Conservation (phyloP, 2,797 vertebrate genomes). For the Acropternis orthonyx region DNA sequence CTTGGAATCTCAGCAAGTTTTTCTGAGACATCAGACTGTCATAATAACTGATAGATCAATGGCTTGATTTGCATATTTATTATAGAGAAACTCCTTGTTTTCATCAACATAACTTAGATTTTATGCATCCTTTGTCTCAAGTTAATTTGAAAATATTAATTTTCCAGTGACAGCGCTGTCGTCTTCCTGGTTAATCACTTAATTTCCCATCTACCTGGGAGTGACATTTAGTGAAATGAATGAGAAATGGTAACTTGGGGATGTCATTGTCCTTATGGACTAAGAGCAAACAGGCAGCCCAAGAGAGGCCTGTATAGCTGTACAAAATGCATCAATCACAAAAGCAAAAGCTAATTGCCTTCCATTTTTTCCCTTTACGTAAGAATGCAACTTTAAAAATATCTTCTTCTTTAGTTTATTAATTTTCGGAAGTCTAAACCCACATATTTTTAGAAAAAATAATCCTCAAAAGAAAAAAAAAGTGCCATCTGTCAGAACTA, state of each 20-base stretch:
- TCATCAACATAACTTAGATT: conserved; percentile 43
- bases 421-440: not conserved
- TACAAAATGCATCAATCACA: not conserved
- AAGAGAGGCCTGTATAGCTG: not conserved
- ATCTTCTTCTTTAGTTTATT: not conserved
- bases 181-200: conserved; percentile 53
- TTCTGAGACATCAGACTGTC: conserved; percentile 5
- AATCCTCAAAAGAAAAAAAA: not conserved
- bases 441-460: not conserved
- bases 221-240: conserved; percentile 34
- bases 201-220: conserved; percentile 42
- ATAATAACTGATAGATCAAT: conserved; percentile 51
- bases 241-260: conserved; percentile 10
- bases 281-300: not conserved
- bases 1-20: conserved; percentile 7
- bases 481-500: conserved; percentile 21
- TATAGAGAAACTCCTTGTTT: conserved; percentile 18
- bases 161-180: conserved; percentile 33
- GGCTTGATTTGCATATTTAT: conserved; percentile 46
- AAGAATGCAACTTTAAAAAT: not conserved
- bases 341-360: conserved; percentile 7
- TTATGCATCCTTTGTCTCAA: conserved; percentile 34
- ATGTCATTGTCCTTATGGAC: not conserved
- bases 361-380: not conserved
- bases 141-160: conserved; percentile 60